Base-by-base conservation (phyloP, 1,140 invertebrate species). In the Archegozetes longisetosus region DNA sequence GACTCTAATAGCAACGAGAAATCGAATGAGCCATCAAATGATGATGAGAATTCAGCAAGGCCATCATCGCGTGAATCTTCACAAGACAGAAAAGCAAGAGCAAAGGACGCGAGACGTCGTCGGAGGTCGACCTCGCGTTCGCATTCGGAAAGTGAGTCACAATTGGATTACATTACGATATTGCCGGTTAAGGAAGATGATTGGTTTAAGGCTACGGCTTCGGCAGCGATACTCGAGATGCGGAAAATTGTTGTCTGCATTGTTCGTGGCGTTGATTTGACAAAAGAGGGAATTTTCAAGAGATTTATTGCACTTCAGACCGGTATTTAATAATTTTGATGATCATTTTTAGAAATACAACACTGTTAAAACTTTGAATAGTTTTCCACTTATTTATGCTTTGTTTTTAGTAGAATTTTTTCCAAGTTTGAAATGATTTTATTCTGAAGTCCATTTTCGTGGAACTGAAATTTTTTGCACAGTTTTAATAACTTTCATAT, bases 271-370 rank as follows among this genome's bases (percentile, higher is more conserved):
- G 65, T 88, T 3, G 72, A 74, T 51, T 82, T 89, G 58, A 56
- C 64, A 14, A 79, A 75, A 46, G 72, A 74, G 0, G 76, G 68
- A 29, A 67, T 69, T 51, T 83, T 86, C 62, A 87, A 84, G 66
- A 82, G 82, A 69, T 88, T 88, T 65, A 84, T 88, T 62, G 78
- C 82, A 66, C 68, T 85, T 65, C 86, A 89, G 71, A 65, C 53
- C 23, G 28, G 50, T 63, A 65, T 27, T 40, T 51, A 25, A 26
- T 27, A 17, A 32, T 53, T 47, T 29, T 50, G 6, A n/a, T 46
- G n/a, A n/a, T 50, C 24, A 51, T 58, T 54, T 27, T 23, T 14
- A 22, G n/a, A 57, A 47, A 20, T 20, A 20, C 9, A 20, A 9
- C 32, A 9, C 6, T 40, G 17, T 40, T n/a, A n/a, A n/a, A n/a